These are phyloP conservation scores for Mastacembelus armatus DNA, from an alignment of 2,797 vertebrate genomes.

Conservation along the genomic window DNA sequence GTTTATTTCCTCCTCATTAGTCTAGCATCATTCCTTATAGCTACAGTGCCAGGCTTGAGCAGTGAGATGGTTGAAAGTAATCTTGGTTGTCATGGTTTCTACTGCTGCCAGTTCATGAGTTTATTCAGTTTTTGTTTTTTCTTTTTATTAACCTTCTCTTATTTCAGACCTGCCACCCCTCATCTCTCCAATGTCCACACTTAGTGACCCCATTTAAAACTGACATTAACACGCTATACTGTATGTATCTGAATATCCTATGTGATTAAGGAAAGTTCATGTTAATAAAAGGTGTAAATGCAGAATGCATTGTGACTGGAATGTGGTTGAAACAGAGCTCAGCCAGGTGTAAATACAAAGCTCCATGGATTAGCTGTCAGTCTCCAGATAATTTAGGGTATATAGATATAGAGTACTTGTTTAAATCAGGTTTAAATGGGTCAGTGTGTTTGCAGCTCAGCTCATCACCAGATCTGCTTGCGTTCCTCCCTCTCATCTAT, in stretches of 20 bases:
- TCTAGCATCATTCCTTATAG: background rate
- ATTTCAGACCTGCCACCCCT: background rate
- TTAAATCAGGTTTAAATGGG: background rate
- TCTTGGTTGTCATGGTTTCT: background rate
- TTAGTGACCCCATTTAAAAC: background rate
- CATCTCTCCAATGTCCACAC: background rate
- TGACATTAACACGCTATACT: background rate
- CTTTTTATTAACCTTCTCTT: background rate
- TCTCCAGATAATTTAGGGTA: no score
- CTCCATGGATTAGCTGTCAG: no score
- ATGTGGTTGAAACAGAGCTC: no score
- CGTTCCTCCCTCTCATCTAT: background rate
- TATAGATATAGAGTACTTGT: background rate
- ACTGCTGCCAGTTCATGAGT: background rate
- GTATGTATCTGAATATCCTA: background rate
- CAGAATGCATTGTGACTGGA: background rate
- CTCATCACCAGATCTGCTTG: background rate
- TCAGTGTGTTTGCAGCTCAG: background rate
- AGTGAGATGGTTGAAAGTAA: background rate
- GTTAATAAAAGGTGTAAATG: background rate
- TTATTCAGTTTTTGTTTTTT: background rate
- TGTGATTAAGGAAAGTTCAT: no score
- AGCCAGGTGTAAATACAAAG: no score
- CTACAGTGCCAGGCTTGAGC: background rate
- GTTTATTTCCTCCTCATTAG: constrained; percentile 1